phyloP scores from a whole-genome alignment of 2,113 vertebrate species.

The Chaetodon auriga region DNA sequence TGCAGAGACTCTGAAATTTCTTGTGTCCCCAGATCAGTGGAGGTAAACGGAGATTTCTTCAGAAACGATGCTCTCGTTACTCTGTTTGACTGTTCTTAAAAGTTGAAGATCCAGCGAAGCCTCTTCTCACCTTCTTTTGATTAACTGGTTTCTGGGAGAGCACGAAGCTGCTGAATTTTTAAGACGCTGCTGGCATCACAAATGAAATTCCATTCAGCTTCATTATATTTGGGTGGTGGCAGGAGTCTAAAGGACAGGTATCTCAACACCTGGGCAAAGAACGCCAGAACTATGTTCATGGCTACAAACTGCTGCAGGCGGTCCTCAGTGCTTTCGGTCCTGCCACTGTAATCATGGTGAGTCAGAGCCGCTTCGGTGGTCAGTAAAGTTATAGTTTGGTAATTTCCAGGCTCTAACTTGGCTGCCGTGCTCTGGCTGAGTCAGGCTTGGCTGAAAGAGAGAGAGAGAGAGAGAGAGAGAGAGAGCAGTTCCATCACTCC shows the following conservation, averaged over 20 bases:
- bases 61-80: background rate
- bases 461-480: background rate
- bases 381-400: conserved; percentile 25
- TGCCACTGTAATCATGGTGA: conserved; percentile 14
- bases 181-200: background rate
- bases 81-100: background rate
- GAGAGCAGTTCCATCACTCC: conserved; percentile 46
- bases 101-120: background rate
- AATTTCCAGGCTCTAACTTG: conserved; percentile 42
- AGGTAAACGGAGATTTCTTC: background rate
- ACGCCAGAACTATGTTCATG: background rate
- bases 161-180: background rate
- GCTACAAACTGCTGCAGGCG: background rate
- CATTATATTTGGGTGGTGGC: background rate
- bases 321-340: conserved; percentile 1
- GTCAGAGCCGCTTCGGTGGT: conserved; percentile 22
- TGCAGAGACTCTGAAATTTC: background rate
- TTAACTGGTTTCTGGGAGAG: background rate
- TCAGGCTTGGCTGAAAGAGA: conserved; percentile 38
- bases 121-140: background rate
- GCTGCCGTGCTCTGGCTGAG: background rate
- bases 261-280: background rate
- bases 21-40: background rate
- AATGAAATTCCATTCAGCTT: background rate
- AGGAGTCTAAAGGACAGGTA: background rate